These are phyloP conservation scores for Bradynema listronoti DNA, from an alignment of 1,140 invertebrate genomes.

Conservation along the genomic window DNA sequence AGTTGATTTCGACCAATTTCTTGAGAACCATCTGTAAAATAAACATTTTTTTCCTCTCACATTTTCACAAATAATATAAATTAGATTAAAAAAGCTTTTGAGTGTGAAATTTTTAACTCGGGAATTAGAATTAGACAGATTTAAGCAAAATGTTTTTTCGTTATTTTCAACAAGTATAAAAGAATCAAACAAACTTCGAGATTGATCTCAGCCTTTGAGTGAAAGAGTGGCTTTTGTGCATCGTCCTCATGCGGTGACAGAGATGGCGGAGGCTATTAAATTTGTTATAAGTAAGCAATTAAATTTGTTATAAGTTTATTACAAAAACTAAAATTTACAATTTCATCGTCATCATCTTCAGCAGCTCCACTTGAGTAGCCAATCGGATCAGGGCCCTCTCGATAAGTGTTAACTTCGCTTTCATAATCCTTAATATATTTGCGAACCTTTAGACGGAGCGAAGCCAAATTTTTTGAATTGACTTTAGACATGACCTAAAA, in stretches of 20 bases:
- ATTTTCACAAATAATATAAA: not conserved
- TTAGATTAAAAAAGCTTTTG: no score
- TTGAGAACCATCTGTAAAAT: constrained; percentile 69
- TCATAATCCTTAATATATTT: constrained; percentile 94
- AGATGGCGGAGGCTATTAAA: no score
- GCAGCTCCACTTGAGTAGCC: constrained; percentile 54
- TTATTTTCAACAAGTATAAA: not conserved
- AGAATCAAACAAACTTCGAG: constrained; percentile 61
- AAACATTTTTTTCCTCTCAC: not conserved
- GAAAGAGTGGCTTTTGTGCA: constrained; percentile 71
- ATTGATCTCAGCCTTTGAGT: constrained; percentile 93
- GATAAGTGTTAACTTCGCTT: constrained; percentile 58
- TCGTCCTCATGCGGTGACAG: constrained; percentile 48
- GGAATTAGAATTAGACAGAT: no score
- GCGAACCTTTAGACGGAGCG: constrained; percentile 83
- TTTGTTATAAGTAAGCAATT: no score
- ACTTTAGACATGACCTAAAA: constrained; percentile 71
- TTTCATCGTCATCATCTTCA: constrained; percentile 47
- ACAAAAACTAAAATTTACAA: no score
- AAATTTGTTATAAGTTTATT: no score
- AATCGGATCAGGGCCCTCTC: constrained; percentile 50
- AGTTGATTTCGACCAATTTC: constrained; percentile 86
- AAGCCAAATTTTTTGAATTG: constrained; percentile 84
- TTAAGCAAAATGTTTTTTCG: no score
- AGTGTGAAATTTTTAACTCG: no score